Evolutionary conservation across 2,113 vertebrate species (phyloP).

Genomic region (Nipponia nippon): DNA sequence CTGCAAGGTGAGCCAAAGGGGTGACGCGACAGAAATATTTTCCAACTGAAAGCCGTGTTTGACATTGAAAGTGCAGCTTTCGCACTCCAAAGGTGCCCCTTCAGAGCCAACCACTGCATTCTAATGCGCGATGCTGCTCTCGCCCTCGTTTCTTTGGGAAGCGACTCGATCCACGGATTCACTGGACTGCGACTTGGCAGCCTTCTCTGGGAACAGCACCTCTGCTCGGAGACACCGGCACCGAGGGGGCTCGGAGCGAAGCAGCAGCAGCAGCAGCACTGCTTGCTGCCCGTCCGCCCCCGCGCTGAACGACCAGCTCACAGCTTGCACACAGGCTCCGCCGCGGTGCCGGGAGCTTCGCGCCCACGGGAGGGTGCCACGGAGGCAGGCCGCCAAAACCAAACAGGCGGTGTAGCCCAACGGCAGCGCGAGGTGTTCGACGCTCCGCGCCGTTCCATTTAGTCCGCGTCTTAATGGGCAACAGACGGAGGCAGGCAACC

Average conservation of each 20-base stretch:
- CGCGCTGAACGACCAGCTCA: too few species aligned
- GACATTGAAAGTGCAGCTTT: neutral
- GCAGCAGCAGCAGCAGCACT: neutral
- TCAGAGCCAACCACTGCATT: neutral
- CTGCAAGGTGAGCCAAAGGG: neutral
- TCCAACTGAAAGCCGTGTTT: neutral
- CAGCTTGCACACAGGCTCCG: neutral
- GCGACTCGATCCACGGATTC: neutral
- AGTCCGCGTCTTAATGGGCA: neutral
- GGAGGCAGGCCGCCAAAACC: too few species aligned
- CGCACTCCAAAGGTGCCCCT: neutral
- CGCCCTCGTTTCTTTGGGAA: neutral
- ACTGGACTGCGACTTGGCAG: neutral
- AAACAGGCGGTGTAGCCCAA: too few species aligned
- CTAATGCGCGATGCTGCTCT: neutral
- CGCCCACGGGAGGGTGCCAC: neutral
- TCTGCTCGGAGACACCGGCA: neutral
- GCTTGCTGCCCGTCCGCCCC: neutral
- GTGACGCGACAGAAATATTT: neutral
- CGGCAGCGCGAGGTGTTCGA: neutral
- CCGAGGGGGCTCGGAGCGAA: neutral
- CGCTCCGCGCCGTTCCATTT: rapidly evolving
- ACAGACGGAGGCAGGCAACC: neutral
- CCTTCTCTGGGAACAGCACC: neutral
- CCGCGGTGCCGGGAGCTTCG: neutral